Percentiles rank a stretch among this genome's conserved stretches.
Conservation (phyloP, 2,888 invertebrate species). For the Alcis repandata region DNA sequence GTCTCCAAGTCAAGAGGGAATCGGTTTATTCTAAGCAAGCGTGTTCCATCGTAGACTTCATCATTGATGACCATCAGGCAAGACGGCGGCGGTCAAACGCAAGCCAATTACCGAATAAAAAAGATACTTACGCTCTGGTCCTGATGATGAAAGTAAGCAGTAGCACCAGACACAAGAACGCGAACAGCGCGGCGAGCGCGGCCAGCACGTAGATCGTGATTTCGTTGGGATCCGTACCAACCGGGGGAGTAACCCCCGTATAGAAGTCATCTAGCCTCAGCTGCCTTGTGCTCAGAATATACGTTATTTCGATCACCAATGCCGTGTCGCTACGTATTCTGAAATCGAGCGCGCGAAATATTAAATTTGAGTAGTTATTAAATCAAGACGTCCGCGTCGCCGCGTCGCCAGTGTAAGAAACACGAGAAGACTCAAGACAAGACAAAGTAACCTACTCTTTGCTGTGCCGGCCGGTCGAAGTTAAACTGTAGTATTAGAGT, state of each 20-base stretch:
- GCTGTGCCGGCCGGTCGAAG: too few relatives aligned
- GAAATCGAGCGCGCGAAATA: constrained; percentile 10
- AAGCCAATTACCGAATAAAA: too few relatives aligned
- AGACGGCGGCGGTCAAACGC: too few relatives aligned
- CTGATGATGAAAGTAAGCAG: constrained; percentile 84
- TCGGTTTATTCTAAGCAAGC: too few relatives aligned
- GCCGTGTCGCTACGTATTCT: constrained; percentile 80
- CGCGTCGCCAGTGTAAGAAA: too few relatives aligned
- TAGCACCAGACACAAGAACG: constrained; percentile 77
- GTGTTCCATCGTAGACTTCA: too few relatives aligned
- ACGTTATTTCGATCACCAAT: constrained; percentile 74
- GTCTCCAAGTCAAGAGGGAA: too few relatives aligned
- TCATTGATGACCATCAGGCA: too few relatives aligned
- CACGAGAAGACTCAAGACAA: too few relatives aligned
- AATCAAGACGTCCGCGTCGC: neutral
- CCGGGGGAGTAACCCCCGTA: constrained; percentile 64
- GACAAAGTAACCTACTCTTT: too few relatives aligned
- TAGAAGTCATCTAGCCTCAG: constrained; percentile 81
- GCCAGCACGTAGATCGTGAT: constrained; percentile 84
- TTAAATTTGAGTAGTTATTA: neutral
- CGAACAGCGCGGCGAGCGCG: constrained; percentile 82
- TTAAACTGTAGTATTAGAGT: too few relatives aligned
- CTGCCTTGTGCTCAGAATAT: constrained; percentile 62
- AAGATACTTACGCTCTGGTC: constrained; percentile 83
- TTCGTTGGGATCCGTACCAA: constrained; percentile 63